Conservation (phyloP, 2,797 vertebrate genomes). For the Trichosurus vulpecula region DNA sequence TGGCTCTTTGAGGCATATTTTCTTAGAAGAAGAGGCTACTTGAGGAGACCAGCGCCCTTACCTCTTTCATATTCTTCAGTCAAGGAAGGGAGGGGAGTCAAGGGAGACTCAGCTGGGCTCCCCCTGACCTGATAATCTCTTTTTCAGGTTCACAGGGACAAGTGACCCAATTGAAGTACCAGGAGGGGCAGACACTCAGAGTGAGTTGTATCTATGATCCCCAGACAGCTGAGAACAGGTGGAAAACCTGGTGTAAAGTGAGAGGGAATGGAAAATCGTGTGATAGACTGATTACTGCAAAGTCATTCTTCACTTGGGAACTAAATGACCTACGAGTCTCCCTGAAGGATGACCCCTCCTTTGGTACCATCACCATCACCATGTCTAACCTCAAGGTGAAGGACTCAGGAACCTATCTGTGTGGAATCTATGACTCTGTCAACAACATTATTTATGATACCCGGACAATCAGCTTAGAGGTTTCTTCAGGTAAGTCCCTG, state of each 20-base stretch:
- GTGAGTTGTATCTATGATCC: rapidly evolving
- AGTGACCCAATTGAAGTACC: rapidly evolving
- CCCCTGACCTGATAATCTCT: not conserved
- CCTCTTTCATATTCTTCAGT: not conserved
- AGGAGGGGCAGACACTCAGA: not conserved
- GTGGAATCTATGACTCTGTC: rapidly evolving
- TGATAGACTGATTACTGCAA: rapidly evolving
- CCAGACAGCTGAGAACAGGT: rapidly evolving
- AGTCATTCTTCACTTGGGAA: rapidly evolving
- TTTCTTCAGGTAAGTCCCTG: slow-evolving; percentile 47
- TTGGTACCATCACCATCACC: not conserved
- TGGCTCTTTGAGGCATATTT: not conserved
- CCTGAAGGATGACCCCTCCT: rapidly evolving
- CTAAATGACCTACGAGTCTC: rapidly evolving
- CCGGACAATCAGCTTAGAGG: not conserved
- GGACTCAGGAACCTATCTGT: not conserved
- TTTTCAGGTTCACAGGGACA: slow-evolving; percentile 12
- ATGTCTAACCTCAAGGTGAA: not conserved
- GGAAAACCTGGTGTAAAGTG: slow-evolving; percentile 35
- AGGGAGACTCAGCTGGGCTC: not conserved
- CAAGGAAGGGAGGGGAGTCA: not conserved
- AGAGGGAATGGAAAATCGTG: rapidly evolving
- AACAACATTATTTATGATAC: rapidly evolving
- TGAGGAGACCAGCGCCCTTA: too few relatives aligned
- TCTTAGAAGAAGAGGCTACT: not conserved